These are phyloP conservation scores for Galbula dea DNA, from an alignment of 2,113 vertebrate genomes.

Conservation along the genomic window DNA sequence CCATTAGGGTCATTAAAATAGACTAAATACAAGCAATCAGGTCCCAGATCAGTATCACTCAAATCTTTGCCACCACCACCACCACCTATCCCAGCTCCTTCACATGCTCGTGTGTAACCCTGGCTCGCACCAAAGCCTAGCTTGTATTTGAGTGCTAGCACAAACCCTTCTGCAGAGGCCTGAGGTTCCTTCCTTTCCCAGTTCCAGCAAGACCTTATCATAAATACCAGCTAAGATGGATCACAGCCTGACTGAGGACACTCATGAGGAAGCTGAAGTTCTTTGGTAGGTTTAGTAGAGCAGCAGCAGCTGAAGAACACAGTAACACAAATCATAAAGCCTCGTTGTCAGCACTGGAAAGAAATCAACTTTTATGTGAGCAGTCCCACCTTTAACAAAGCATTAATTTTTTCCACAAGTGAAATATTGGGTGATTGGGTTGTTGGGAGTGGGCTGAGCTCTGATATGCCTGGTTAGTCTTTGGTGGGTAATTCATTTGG, in stretches of 20 bases:
- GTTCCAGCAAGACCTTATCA: neutral
- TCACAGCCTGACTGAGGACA: neutral
- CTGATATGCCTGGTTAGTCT: slow-evolving; percentile 44
- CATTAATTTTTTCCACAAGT: slow-evolving; percentile 34
- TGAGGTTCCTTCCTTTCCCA: neutral
- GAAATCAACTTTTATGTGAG: slow-evolving; percentile 4
- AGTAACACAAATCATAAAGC: slow-evolving; percentile 27
- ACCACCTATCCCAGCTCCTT: neutral
- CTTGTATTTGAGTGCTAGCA: neutral
- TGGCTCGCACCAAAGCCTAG: neutral
- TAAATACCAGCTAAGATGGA: neutral
- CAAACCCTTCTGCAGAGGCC: neutral
- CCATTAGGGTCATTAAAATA: neutral
- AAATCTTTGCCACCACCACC: neutral
- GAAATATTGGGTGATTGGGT: slow-evolving; percentile 48
- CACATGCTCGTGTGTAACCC: neutral
- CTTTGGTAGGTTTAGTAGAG: neutral
- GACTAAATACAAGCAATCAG: neutral
- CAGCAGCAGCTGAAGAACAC: neutral
- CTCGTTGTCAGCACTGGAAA: slow-evolving; percentile 36
- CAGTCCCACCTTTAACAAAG: slow-evolving; percentile 12
- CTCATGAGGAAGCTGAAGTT: neutral
- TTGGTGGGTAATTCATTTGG: slow-evolving; percentile 62
- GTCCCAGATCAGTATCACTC: neutral
- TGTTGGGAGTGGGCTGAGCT: neutral